phyloP scores from a whole-genome alignment of 1,140 invertebrate genomes.

The Liolophura sinensis region DNA sequence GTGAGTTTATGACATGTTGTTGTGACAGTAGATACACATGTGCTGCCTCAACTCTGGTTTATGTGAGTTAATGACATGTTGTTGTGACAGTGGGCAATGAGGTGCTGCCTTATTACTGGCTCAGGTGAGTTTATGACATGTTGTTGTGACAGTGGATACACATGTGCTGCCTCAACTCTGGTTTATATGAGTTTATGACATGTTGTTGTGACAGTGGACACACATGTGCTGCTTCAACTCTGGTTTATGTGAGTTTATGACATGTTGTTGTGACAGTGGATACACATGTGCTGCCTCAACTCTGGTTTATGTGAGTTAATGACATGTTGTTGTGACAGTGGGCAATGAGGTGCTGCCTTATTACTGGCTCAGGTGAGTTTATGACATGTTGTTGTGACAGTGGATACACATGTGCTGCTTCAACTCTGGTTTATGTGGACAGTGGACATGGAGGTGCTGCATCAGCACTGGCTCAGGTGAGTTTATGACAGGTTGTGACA shows the following conservation, averaged over 20 bases:
- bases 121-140: conserved; percentile 26
- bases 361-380: conserved; percentile 48
- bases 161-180: conserved; percentile 47
- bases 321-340: conserved; percentile 43
- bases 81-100: no score
- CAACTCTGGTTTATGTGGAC: conserved; percentile 51
- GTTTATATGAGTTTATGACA: conserved; percentile 47
- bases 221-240: conserved; percentile 52
- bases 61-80: conserved; percentile 30
- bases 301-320: neutral
- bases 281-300: no score
- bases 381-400: conserved; percentile 17
- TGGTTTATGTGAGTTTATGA: conserved; percentile 41
- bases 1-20: conserved; percentile 20
- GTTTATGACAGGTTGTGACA: no score
- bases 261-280: conserved; percentile 9
- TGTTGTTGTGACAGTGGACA: conserved; percentile 17
- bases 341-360: conserved; percentile 47
- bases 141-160: conserved; percentile 37
- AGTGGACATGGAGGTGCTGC: conserved; percentile 46
- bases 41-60: conserved; percentile 54
- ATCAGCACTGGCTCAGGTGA: conserved; percentile 52
- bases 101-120: no score
- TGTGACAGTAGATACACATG: neutral
- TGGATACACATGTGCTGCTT: conserved; percentile 43